Conservation (phyloP, 2,888 invertebrate species). For the Auanema freiburgensis region DNA sequence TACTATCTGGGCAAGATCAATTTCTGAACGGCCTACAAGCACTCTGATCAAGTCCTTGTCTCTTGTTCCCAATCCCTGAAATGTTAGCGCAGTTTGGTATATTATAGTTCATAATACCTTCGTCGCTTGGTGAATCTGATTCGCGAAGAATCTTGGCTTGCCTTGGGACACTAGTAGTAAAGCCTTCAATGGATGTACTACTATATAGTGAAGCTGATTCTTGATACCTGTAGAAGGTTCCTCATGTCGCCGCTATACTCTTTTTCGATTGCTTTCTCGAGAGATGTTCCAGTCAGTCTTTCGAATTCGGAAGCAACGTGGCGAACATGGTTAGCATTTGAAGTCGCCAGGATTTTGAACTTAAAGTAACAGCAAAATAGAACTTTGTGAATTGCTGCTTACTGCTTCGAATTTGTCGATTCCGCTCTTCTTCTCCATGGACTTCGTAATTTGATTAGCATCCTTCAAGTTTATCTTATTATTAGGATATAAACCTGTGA, state of each 20-base stretch:
- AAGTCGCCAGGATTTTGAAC: neutral
- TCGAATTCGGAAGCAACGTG: slow-evolving; percentile 40
- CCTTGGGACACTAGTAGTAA: slow-evolving; percentile 24
- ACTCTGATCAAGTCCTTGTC: slow-evolving; percentile 58
- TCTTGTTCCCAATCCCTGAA: slow-evolving; percentile 52
- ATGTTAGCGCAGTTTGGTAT: too few species aligned
- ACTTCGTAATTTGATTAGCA: neutral
- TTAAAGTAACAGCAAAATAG: too few species aligned
- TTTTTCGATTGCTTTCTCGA: slow-evolving; percentile 51
- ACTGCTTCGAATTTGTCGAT: slow-evolving; percentile 43
- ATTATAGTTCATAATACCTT: slow-evolving; percentile 30
- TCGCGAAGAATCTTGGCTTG: slow-evolving; percentile 59
- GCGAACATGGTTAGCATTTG: slow-evolving; percentile 9
- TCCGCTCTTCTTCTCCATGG: slow-evolving; percentile 34
- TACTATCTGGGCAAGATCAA: slow-evolving; percentile 82
- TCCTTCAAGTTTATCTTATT: neutral
- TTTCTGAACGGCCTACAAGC: slow-evolving; percentile 56
- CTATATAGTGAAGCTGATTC: neutral
- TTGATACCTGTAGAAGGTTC: slow-evolving; percentile 11
- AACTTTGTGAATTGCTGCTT: too few species aligned
- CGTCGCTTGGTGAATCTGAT: slow-evolving; percentile 55
- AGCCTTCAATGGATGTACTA: neutral
- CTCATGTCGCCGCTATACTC: slow-evolving; percentile 56
- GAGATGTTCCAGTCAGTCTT: slow-evolving; percentile 32
- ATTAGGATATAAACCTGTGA: neutral